Conservation (phyloP, 2,113 vertebrate genomes). For the Pterocles gutturalis region DNA sequence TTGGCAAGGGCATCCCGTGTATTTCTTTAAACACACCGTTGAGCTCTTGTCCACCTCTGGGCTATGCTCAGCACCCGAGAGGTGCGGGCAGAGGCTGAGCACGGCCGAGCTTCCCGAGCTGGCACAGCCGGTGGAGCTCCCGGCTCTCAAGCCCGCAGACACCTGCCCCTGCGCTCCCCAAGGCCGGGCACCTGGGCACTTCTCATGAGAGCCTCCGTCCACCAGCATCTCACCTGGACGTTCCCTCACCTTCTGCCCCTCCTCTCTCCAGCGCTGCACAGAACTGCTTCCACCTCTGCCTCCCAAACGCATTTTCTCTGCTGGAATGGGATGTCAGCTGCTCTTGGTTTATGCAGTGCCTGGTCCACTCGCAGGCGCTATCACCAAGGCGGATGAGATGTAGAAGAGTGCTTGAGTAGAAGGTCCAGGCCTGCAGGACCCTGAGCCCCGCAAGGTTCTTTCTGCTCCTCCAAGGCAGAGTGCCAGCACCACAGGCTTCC, state of each 20-base stretch:
- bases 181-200: not conserved
- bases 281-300: too few species aligned
- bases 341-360: not conserved
- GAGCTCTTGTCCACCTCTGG: not conserved
- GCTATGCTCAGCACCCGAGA: not conserved
- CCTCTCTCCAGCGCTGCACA: not conserved
- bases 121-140: not conserved
- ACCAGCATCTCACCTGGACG: not conserved
- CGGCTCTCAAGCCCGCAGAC: not conserved
- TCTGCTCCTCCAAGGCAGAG: not conserved
- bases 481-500: not conserved
- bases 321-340: not conserved
- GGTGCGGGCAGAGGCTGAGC: not conserved
- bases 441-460: not conserved
- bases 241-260: not conserved
- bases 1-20: rapidly evolving
- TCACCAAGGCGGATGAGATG: not conserved
- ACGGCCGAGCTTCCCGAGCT: not conserved
- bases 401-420: not conserved
- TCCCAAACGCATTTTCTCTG: not conserved
- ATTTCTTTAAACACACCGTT: not conserved
- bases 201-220: rapidly evolving
- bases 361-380: not conserved
- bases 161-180: not conserved
- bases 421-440: not conserved